Conservation (phyloP, 2,797 vertebrate species). For the Sphenodon punctatus region DNA sequence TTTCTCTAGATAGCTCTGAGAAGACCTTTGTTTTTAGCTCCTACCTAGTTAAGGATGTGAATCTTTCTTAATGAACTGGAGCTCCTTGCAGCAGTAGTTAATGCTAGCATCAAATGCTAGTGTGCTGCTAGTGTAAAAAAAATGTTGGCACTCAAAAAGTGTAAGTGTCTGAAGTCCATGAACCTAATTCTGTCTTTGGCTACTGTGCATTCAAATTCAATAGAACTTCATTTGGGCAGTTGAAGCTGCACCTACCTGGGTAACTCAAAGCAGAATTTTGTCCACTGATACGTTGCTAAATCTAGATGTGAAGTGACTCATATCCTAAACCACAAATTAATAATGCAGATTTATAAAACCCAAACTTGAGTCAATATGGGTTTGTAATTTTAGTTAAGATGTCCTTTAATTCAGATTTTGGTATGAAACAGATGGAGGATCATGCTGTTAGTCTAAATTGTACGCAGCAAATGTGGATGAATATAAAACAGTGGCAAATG, state of each 20-base stretch:
- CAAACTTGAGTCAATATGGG: too few relatives aligned
- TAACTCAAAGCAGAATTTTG: slow-evolving; percentile 1
- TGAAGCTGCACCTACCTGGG: background rate
- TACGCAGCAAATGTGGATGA: background rate
- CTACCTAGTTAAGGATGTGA: background rate
- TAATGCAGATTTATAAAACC: background rate
- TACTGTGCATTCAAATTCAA: background rate
- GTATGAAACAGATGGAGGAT: too few relatives aligned
- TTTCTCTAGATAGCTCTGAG: background rate
- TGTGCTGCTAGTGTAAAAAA: background rate
- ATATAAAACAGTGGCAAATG: background rate
- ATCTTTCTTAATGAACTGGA: background rate
- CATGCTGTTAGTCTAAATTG: too few relatives aligned
- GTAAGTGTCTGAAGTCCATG: background rate
- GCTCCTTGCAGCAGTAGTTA: background rate
- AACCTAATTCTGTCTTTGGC: background rate
- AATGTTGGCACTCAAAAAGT: background rate
- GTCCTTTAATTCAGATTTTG: too few relatives aligned
- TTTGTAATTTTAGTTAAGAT: too few relatives aligned
- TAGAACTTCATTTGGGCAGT: background rate
- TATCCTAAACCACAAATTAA: background rate
- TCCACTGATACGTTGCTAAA: background rate
- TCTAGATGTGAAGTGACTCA: background rate
- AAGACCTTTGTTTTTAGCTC: background rate
- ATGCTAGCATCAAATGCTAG: too few relatives aligned